These are phyloP conservation scores for Indicator maculatus DNA, from an alignment of 2,113 vertebrate species.

Conservation along the genomic window DNA sequence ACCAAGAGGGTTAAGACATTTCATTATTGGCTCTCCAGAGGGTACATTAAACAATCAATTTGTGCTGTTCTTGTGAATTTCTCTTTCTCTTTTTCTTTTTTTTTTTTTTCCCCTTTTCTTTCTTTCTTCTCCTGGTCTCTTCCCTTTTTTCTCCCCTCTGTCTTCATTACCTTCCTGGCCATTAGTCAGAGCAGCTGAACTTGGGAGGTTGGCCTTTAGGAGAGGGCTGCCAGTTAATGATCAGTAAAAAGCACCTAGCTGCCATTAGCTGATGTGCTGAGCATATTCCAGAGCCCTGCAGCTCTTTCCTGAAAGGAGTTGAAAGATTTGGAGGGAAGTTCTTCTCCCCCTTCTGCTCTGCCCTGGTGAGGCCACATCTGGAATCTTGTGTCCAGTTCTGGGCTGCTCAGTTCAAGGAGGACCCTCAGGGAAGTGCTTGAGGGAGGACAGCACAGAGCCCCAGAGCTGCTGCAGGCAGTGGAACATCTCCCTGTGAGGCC, in stretches of 20 bases:
- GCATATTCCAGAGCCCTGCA: conserved; percentile 19
- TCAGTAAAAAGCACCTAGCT: conserved; percentile 62
- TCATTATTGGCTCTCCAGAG: conserved; percentile 67
- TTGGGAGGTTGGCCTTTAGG: conserved; percentile 49
- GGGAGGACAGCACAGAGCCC: no score
- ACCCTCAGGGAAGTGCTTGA: no score
- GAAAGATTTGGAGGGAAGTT: not conserved
- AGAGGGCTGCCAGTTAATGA: conserved; percentile 54
- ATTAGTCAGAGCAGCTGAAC: conserved; percentile 52
- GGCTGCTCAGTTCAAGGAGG: no score
- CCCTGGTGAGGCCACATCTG: no score
- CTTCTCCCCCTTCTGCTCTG: no score
- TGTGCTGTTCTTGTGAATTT: conserved; percentile 50
- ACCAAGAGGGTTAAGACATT: conserved; percentile 61
- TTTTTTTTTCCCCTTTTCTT: not conserved
- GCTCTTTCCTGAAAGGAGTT: conserved; percentile 8
- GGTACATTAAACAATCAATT: conserved; percentile 70
- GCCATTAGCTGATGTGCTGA: conserved; percentile 48
- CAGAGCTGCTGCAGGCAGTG: no score
- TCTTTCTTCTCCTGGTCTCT: not conserved
- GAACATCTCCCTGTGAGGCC: no score
- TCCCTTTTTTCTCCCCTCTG: conserved; percentile 52
- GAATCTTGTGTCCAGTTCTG: no score
- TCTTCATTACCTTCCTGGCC: conserved; percentile 60
- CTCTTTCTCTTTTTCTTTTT: not conserved